Evolutionary conservation across 2,113 vertebrate genomes (phyloP), one percentile per base, ranked within the genome.

Genomic region (Gobiocypris rarus): DNA sequence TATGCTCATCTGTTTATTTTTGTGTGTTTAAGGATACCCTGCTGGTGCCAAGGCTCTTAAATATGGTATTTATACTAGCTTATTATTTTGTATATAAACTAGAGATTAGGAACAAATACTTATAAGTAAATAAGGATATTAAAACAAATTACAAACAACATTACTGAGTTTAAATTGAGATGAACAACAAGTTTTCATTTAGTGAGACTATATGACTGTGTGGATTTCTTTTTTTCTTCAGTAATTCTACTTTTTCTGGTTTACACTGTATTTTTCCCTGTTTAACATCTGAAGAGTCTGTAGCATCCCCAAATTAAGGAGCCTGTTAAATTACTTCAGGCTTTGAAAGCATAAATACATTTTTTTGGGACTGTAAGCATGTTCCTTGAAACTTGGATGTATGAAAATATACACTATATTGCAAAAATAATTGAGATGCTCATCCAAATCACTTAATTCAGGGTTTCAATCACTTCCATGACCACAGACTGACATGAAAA

Each of bases 41-140:
- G 91, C 89, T 0, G 91, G 91, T 0, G 86, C 82, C 77, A 90
- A 90, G 38, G 86, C 84, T 45, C 58, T 87, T 14, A 89, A 89
- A 86, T 89, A 89, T 41, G 88, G 88, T 86, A 86, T 22, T 77
- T 52, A 34, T 31, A 52, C 71, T 48, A 17, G 22, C 9, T 63
- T 24, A 61, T 43, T 61, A 61, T 48, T 31, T 17, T 61, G 10
- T 3, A 63, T 26, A 48, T 6, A n/a, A 6, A 45, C 17, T 13
- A 82, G 26, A 17, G 13, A n/a, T 15, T 89, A 89, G 0, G 84
- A 85, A 56, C 73, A 38, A 69, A 45, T 0, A 34, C 14, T 17
- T 2, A 17, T 3, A 38, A 70, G 22, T 70, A 70, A 70, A 41
- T n/a, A 43, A n/a, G 28, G 13, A 19, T 34, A 17, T 34, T 34